Conservation (phyloP, 2,797 vertebrate species). For the Sebastes taczanowskii region DNA sequence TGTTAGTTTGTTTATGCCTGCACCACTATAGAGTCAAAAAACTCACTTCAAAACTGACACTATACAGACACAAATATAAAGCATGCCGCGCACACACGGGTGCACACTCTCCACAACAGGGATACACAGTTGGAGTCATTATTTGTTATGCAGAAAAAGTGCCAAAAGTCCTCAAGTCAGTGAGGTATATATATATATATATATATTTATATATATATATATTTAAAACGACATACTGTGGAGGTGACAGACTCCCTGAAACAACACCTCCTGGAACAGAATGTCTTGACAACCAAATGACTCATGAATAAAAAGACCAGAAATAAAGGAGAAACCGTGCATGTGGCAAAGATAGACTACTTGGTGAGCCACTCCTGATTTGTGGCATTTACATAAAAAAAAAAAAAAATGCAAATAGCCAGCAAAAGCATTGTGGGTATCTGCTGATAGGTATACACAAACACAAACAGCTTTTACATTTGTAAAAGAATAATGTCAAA, state of each 20-base stretch:
- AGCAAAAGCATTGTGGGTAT: conserved; percentile 7
- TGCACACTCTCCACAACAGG: neutral
- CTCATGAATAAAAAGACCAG: conserved; percentile 33
- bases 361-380: conserved; percentile 4
- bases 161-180: conserved; percentile 28
- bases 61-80: conserved; percentile 1
- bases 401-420: neutral
- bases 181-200: neutral
- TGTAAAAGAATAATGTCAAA: neutral
- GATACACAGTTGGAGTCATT: conserved; percentile 18
- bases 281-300: conserved; percentile 39
- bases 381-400: neutral
- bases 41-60: conserved; percentile 21
- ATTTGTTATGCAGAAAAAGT: conserved; percentile 17
- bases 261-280: conserved; percentile 27
- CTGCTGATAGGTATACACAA: neutral
- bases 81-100: neutral
- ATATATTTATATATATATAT: neutral
- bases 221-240: neutral
- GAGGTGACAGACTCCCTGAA: conserved; percentile 35
- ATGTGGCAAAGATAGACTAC: conserved; percentile 5
- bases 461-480: neutral
- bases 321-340: conserved; percentile 14
- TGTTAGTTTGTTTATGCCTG: conserved; percentile 33
- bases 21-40: conserved; percentile 9